phyloP scores from a whole-genome alignment of 2,888 invertebrate genomes.

The Ceraclea dissimilis region DNA sequence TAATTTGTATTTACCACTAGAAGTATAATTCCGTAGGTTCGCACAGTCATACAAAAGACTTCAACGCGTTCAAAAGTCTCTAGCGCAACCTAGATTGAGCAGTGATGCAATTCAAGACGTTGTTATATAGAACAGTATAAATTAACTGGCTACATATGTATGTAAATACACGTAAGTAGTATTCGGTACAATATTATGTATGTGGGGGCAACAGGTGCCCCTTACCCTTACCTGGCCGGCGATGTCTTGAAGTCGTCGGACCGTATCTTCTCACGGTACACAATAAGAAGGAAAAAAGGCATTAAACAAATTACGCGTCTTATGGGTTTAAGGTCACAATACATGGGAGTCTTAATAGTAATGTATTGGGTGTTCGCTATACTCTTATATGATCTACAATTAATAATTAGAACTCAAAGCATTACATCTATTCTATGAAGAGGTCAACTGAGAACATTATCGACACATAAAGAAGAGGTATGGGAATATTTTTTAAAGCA shows the following conservation, averaged over 20 bases:
- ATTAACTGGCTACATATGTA: constrained; percentile 1
- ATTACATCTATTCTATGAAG: too few relatives aligned
- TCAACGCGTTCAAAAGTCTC: too few relatives aligned
- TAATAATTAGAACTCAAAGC: too few relatives aligned
- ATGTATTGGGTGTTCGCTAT: background rate
- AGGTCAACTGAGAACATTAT: too few relatives aligned
- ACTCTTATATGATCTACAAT: background rate
- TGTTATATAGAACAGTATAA: too few relatives aligned
- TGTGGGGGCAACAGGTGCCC: constrained; percentile 16
- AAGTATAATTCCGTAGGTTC: too few relatives aligned
- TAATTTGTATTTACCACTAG: too few relatives aligned
- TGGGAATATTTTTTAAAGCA: too few relatives aligned
- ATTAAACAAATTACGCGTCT: constrained; percentile 27
- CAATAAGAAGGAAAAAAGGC: constrained; percentile 26
- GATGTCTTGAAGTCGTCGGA: constrained; percentile 25
- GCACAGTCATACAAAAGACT: too few relatives aligned
- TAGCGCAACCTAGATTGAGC: too few relatives aligned
- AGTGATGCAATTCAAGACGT: too few relatives aligned
- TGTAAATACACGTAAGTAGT: background rate
- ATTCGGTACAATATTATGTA: background rate
- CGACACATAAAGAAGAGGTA: too few relatives aligned
- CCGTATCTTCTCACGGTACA: constrained; percentile 25
- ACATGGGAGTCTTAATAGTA: constrained; percentile 5
- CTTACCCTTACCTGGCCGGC: constrained; percentile 15
- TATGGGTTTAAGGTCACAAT: constrained; percentile 25